Evolutionary conservation across 2,113 vertebrate species (phyloP).

Genomic region (Carlito syrichta): DNA sequence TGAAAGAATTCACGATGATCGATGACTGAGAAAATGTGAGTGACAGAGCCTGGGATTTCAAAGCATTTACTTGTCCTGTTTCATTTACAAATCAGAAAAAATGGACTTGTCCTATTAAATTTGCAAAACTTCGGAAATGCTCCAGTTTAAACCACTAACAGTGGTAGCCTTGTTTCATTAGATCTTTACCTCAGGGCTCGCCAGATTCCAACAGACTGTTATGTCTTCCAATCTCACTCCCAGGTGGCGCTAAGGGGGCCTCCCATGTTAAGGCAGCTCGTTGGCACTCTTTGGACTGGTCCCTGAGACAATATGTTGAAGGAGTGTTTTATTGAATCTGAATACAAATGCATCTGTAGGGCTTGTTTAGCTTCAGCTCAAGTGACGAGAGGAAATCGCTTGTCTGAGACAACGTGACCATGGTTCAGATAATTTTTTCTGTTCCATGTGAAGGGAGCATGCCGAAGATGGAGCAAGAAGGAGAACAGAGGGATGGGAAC

Average conservation of each 20-base stretch:
- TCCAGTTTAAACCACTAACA: constrained; percentile 44
- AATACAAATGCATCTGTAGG: constrained; percentile 71
- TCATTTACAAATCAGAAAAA: constrained; percentile 64
- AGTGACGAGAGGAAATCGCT: constrained; percentile 68
- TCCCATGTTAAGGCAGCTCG: constrained; percentile 30
- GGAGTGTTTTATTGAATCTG: constrained; percentile 71
- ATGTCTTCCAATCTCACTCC: constrained; percentile 34
- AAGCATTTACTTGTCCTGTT: constrained; percentile 40
- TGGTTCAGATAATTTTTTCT: constrained; percentile 70
- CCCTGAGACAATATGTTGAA: constrained; percentile 56
- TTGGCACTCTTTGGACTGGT: constrained; percentile 52
- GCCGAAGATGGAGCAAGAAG: constrained; percentile 44
- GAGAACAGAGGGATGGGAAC: constrained; percentile 44
- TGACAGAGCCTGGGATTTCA: constrained; percentile 51
- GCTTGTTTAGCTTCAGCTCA: constrained; percentile 74
- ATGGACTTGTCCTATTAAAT: constrained; percentile 47
- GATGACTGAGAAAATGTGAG: constrained; percentile 63
- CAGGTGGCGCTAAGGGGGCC: neutral
- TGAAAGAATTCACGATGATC: constrained; percentile 56
- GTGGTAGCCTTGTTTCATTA: constrained; percentile 25
- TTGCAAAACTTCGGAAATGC: constrained; percentile 49
- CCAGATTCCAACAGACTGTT: neutral
- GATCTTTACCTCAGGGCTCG: neutral
- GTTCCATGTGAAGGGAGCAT: constrained; percentile 65
- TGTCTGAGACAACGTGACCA: constrained; percentile 73